Evolutionary conservation across 2,888 invertebrate genomes (phyloP).

Genomic region (Andricus curvator): DNA sequence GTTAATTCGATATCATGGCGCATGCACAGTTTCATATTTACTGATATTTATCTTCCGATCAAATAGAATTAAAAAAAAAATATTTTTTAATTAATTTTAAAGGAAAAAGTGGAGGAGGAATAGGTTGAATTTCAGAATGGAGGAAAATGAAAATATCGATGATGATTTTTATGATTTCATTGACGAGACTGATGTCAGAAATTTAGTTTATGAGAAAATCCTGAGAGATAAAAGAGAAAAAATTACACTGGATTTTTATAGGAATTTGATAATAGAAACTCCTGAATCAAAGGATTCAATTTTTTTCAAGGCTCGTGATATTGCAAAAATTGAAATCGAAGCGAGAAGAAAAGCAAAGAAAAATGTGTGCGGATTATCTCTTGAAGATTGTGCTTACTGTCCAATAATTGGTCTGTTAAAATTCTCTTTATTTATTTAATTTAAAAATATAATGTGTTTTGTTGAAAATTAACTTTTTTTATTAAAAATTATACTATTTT

Average conservation of each 20-base stretch:
- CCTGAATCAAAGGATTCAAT: constrained; percentile 8
- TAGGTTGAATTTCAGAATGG: not conserved
- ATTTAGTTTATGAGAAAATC: not conserved
- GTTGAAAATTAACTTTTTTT: too few species aligned
- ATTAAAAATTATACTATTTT: too few species aligned
- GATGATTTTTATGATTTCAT: constrained; percentile 35
- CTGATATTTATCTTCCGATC: not conserved
- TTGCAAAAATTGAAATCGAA: constrained; percentile 3
- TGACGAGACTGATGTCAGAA: not conserved
- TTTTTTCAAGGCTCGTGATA: not conserved
- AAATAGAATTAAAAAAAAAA: too few species aligned
- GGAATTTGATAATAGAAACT: constrained; percentile 1
- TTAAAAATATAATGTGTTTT: too few species aligned
- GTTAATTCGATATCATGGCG: constrained; percentile 7
- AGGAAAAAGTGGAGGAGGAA: not conserved
- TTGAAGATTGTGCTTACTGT: not conserved
- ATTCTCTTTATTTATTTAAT: not conserved
- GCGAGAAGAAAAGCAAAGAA: not conserved
- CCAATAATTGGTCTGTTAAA: not conserved
- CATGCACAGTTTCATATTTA: not conserved
- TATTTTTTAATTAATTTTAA: not conserved
- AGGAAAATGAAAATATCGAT: constrained; percentile 48
- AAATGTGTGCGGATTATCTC: not conserved
- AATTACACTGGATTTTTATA: not conserved
- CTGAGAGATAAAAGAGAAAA: not conserved